Base-by-base conservation (phyloP, 1,140 invertebrate species). In the Fopius arisanus region DNA sequence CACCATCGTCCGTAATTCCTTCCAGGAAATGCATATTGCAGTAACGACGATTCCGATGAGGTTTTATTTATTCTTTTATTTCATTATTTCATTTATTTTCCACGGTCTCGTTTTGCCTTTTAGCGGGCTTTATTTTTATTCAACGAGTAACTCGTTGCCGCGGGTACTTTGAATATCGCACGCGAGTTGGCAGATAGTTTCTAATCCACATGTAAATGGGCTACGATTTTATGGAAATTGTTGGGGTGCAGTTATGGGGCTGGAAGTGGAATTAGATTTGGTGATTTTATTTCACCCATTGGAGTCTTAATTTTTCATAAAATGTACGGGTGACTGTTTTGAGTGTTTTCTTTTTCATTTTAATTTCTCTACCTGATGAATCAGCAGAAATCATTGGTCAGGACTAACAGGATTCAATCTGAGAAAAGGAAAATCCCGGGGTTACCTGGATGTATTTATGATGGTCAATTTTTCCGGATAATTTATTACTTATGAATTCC, bases 401-500 rank as follows among this genome's bases (percentile, higher is more conserved):
- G 3, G 14, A 19, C 43, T 48, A 48, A 48, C 43, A 48, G n/a
- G 43, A 48, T n/a, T 3, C 16, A 3, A 5, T 5, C 2, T 48
- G 43, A n/a, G n/a, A 48, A 48, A 48, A 48, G 33, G 33, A 48
- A 48, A 48, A 48, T 16, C 16, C 43, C n/a, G 3, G 31, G 43
- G 5, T 19, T 81, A 84, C 83, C 83, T 84, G 82, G 12, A 59
- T 7, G 26, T 26, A 59, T 28, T 26, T 51, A 16, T 51, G n/a
- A 51, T 51, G 54, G 40, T 70, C 70, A 77, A 63, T 75, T 74
- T 79, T 83, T 83, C 79, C 74, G 75, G 72, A 81, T 84, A 84
- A 84, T 84, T 83, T 83, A 84, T 84, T 78, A 76, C 80, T 78
- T 81, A 80, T 79, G 72, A 81, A 83, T 79, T 26, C 71, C 70